phyloP scores from a whole-genome alignment of 2,797 vertebrate species.

The Philypnodon macrostomus region DNA sequence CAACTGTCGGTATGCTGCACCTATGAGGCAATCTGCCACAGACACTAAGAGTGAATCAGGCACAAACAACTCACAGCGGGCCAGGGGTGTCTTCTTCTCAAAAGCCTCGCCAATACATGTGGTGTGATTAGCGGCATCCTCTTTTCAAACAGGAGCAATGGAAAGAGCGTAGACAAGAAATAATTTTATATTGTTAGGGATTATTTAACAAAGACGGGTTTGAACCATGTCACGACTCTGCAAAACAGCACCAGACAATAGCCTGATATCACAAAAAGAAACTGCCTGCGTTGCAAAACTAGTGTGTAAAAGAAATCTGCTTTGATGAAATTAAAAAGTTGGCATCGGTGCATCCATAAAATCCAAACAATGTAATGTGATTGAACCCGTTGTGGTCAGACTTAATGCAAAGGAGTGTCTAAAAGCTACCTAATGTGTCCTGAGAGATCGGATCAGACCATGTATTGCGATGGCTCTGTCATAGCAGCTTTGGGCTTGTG shows the following conservation, averaged over 20 bases:
- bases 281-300: not conserved
- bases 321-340: not conserved
- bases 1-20: constrained; percentile 60
- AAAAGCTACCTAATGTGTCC: too few species aligned
- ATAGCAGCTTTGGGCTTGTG: too few species aligned
- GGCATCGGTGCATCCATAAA: too few species aligned
- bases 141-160: constrained; percentile 25
- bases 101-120: constrained; percentile 32
- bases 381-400: too few species aligned
- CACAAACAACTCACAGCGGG: constrained; percentile 35
- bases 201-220: constrained; percentile 15
- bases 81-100: constrained; percentile 28
- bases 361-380: too few species aligned
- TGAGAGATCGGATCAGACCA: too few species aligned
- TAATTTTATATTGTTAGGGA: constrained; percentile 1
- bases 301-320: not conserved
- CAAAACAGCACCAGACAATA: constrained; percentile 9
- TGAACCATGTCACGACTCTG: constrained; percentile 7
- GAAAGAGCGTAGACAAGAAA: constrained; percentile 27
- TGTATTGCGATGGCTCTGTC: too few species aligned
- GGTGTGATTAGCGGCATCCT: constrained; percentile 32
- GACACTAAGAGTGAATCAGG: constrained; percentile 39
- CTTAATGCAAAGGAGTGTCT: too few species aligned
- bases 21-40: constrained; percentile 47
- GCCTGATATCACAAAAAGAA: not conserved